These are phyloP conservation scores for Canis aureus DNA, from an alignment of 2,113 vertebrate genomes.

Conservation along the genomic window DNA sequence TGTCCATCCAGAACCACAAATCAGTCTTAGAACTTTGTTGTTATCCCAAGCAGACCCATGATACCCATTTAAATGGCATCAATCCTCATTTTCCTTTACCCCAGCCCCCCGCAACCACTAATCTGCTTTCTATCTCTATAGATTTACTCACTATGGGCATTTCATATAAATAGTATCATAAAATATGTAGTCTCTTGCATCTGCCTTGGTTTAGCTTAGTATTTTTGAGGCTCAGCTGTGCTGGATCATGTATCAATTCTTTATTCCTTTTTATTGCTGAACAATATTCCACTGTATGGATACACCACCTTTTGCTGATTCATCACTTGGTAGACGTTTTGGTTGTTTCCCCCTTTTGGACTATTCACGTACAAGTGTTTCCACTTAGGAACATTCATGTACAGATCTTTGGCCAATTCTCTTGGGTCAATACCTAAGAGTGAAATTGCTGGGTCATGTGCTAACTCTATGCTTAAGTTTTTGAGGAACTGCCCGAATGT, in stretches of 20 bases:
- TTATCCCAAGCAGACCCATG: neutral
- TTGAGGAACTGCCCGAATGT: neutral
- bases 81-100: neutral
- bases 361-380: neutral
- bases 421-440: neutral
- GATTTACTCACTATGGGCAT: neutral
- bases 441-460: neutral
- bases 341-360: neutral
- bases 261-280: neutral
- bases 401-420: neutral
- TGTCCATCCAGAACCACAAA: neutral
- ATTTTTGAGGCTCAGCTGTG: neutral
- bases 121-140: neutral
- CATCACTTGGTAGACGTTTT: neutral
- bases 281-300: neutral
- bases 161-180: neutral
- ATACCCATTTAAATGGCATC: neutral
- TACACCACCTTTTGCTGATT: neutral
- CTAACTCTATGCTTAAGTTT: neutral
- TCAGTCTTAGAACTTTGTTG: neutral
- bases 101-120: neutral
- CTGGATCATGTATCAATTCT: neutral
- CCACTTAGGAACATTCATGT: neutral
- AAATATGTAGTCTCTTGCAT: neutral
- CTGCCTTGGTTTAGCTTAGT: constrained; percentile 1